phyloP scores from a whole-genome alignment of 2,888 invertebrate species.

The Elegia similella region DNA sequence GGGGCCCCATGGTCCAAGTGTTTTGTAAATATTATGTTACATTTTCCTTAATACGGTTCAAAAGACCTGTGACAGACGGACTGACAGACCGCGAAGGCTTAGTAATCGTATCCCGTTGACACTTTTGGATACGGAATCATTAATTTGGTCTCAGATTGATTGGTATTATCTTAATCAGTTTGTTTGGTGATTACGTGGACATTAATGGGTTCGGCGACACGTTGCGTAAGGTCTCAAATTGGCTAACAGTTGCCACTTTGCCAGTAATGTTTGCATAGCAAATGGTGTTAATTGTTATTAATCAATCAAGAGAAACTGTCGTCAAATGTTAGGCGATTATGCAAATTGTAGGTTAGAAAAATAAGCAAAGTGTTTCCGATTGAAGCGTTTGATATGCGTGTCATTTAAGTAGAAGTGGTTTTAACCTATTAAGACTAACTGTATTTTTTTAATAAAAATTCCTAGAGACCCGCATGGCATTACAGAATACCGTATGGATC shows the following conservation, averaged over 20 bases:
- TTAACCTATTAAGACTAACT: no score
- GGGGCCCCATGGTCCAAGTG: no score
- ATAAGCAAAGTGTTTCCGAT: conserved; percentile 1
- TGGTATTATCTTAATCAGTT: conserved; percentile 20
- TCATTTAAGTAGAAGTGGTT: background rate
- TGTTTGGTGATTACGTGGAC: conserved; percentile 15
- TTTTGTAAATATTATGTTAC: no score
- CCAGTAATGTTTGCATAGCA: conserved; percentile 12
- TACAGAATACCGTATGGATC: no score
- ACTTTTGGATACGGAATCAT: no score
- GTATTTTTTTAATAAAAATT: no score
- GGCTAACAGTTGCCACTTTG: conserved; percentile 6
- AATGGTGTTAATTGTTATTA: conserved; percentile 15
- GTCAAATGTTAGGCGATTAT: conserved; percentile 10
- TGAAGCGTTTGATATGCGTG: background rate
- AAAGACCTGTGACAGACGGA: no score
- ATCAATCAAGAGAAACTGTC: conserved; percentile 12
- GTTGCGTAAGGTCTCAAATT: conserved; percentile 11
- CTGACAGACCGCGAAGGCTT: no score
- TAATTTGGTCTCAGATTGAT: background rate
- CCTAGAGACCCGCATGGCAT: no score
- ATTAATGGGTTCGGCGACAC: conserved; percentile 11
- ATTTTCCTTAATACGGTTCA: no score
- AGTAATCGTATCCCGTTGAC: no score
- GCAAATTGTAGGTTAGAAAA: conserved; percentile 9